These are phyloP conservation scores for Drosophila neocordata DNA, from an alignment of 1,140 invertebrate genomes.

Conservation along the genomic window DNA sequence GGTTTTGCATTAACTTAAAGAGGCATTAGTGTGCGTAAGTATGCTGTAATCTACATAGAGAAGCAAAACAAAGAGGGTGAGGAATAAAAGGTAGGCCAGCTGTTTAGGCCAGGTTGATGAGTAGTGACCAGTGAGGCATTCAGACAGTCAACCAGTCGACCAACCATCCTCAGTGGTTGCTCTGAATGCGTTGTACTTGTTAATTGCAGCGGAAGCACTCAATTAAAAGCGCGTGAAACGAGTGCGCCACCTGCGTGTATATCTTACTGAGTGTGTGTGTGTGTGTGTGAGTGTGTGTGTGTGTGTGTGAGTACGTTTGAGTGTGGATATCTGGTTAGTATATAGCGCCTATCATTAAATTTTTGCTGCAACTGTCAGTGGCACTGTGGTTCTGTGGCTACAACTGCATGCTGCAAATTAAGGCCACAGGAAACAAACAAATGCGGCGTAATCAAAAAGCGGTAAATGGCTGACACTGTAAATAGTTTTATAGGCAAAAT, in stretches of 20 bases:
- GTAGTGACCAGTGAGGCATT: slow-evolving; percentile 24
- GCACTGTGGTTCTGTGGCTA: slow-evolving; percentile 31
- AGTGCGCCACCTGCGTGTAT: slow-evolving; percentile 65
- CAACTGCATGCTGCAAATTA: slow-evolving; percentile 63
- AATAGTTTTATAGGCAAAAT: slow-evolving; percentile 69
- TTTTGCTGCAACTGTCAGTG: slow-evolving; percentile 16
- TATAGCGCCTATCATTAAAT: slow-evolving; percentile 45
- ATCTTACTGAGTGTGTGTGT: background rate
- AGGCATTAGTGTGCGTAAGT: slow-evolving; percentile 77
- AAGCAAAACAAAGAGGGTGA: background rate
- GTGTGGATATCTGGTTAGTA: slow-evolving; percentile 20
- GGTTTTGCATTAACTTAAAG: slow-evolving; percentile 70
- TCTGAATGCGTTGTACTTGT: slow-evolving; percentile 73
- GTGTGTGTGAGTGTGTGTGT: background rate
- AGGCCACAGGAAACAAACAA: slow-evolving; percentile 78
- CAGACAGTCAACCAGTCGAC: slow-evolving; percentile 39
- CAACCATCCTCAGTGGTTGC: slow-evolving; percentile 40
- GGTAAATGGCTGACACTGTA: slow-evolving; percentile 75
- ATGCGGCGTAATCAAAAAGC: slow-evolving; percentile 79
- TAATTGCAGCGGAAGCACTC: slow-evolving; percentile 81
- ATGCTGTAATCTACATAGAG: slow-evolving; percentile 58
- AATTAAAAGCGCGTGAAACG: slow-evolving; percentile 81
- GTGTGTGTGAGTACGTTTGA: background rate
- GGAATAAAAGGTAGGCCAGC: slow-evolving; percentile 13
- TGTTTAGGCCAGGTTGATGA: slow-evolving; percentile 13